Base-by-base conservation (phyloP, 2,888 invertebrate genomes). In the Andricus quercusramuli region DNA sequence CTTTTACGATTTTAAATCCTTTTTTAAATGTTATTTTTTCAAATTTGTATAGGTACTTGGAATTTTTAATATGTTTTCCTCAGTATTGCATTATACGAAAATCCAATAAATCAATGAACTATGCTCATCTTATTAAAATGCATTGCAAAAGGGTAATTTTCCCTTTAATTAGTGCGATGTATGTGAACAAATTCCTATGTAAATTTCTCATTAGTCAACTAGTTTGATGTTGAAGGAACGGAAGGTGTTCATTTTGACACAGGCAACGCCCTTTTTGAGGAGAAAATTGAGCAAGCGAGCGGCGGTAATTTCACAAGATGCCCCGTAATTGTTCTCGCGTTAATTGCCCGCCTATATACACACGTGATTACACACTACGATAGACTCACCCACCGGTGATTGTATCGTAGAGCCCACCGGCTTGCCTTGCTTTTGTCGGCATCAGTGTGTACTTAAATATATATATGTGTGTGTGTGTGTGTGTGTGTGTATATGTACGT, bases 241-340 rank as follows among this genome's bases (percentile, higher is more conserved):
- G 70, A 70, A 70, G 70, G 70, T 70, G 70, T 70, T 70, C 47
- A 51, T 51, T 70, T 51, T 70, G 70, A 70, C 51, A 51, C 11
- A 70, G 51, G 29, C 51, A 70, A 56, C 70, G 70, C 51, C 70
- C 70, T 70, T 70, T 70, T 70, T 56, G 70, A 51, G 29, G 51
- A 51, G 51, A 70, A 70, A 70, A 70, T 70, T 70, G 70, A 56
- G 70, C 51, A 70, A 70, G 51, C 70, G 37, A 37, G 37, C 37
- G 8, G 9, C 37, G 37, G 78, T 62, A 66, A 68, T 79, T 83
- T 83, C 70, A 67, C 81, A 80, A 78, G 79, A 80, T 77, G 65
- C 78, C 17, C 65, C 51, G 68, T 83, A 83, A 83, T 83, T 83
- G 79, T 79, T 70, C 78, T 79, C 83, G 79, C 66, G 83, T 81